Evolutionary conservation across 1,140 invertebrate genomes (phyloP).

Genomic region (Drosophila auraria): DNA sequence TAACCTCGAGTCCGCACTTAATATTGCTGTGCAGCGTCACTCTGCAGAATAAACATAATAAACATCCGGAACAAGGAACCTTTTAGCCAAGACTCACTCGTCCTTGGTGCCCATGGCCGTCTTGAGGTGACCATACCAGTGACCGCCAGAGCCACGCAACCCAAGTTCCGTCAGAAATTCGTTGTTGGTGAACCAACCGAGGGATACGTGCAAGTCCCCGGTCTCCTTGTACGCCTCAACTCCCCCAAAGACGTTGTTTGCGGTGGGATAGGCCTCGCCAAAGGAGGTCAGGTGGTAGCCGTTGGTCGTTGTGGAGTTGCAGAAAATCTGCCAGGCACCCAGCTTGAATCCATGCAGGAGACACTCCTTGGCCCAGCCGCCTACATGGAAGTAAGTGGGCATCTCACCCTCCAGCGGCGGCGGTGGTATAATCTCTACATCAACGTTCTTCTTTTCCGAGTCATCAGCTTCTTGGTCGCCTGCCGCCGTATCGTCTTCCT

Average conservation of each 20-base stretch:
- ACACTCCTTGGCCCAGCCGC: constrained; percentile 42
- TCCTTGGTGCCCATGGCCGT: constrained; percentile 1
- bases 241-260: constrained; percentile 25
- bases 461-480: too few relatives aligned
- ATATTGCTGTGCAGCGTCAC: constrained; percentile 4
- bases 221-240: constrained; percentile 33
- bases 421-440: constrained; percentile 12
- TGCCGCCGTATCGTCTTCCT: background rate
- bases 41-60: background rate
- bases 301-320: background rate
- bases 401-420: constrained; percentile 4
- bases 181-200: constrained; percentile 19
- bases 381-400: constrained; percentile 49
- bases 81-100: constrained; percentile 12
- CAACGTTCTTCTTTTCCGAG: background rate
- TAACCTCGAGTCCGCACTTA: constrained; percentile 21
- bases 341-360: constrained; percentile 39
- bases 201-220: constrained; percentile 1
- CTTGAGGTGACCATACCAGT: background rate
- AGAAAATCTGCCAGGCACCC: constrained; percentile 49
- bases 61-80: too few relatives aligned
- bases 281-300: constrained; percentile 8
- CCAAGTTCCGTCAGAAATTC: constrained; percentile 18
- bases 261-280: constrained; percentile 28
- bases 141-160: background rate